phyloP scores from a whole-genome alignment of 2,888 invertebrate genomes.

The Coelinius sp. region DNA sequence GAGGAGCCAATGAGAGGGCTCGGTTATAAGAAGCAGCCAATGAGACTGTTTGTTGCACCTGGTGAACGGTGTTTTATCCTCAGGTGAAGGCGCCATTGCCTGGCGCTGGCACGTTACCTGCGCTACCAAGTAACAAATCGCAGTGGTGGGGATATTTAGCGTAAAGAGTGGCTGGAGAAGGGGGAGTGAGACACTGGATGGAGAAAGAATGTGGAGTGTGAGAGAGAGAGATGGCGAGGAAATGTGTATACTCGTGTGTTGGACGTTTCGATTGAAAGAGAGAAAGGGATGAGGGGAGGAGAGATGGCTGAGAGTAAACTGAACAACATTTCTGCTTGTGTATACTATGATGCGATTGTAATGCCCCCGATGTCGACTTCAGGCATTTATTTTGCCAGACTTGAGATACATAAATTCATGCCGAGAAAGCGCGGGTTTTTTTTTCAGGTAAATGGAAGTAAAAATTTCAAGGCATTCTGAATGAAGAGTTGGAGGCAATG shows the following conservation, averaged over 20 bases:
- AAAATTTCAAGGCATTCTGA: too few species aligned
- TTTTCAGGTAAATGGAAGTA: too few species aligned
- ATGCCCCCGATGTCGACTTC: not conserved
- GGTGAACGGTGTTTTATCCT: constrained; percentile 58
- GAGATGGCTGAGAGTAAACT: constrained; percentile 20
- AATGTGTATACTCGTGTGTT: not conserved
- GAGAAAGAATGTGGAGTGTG: constrained; percentile 7
- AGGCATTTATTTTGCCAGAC: constrained; percentile 37
- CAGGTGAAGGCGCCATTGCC: constrained; percentile 65
- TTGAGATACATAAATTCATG: constrained; percentile 36
- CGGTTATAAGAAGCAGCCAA: constrained; percentile 45
- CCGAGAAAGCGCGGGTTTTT: not conserved
- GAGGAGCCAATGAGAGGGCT: constrained; percentile 33
- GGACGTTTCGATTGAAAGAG: not conserved
- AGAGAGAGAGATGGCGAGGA: not conserved
- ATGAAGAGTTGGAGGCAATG: too few species aligned
- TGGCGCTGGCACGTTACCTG: constrained; percentile 55
- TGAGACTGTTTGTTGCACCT: constrained; percentile 49
- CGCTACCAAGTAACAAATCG: not conserved
- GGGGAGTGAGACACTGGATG: constrained; percentile 3
- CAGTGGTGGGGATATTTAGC: constrained; percentile 1
- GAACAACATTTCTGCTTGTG: not conserved
- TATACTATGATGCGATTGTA: constrained; percentile 20
- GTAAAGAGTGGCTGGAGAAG: not conserved
- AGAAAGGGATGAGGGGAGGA: constrained; percentile 11